Base-by-base conservation (phyloP, 2,113 vertebrate genomes). In the Chascanopsetta lugubris region DNA sequence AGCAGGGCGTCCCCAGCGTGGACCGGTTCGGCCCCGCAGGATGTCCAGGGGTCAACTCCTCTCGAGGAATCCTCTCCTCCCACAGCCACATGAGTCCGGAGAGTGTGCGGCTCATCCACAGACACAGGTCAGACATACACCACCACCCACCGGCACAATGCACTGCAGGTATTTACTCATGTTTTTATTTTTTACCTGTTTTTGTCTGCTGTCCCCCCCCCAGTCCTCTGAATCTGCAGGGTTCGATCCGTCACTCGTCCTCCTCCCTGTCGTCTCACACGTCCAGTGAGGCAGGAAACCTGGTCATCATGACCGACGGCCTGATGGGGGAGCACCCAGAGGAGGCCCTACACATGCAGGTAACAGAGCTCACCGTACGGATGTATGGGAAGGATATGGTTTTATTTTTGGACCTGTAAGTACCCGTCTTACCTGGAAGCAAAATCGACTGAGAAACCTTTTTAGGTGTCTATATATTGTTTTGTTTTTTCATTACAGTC, bases 241-340 rank as follows among this genome's bases (percentile, higher is more conserved):
- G 95, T 40, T 94, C 95, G 0, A 95, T 95, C 56, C 93, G 96
- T 64, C 96, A 96, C 83, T 98, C 96, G 0, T 98, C 96, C 1
- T 97, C 96, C 77, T 98, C 96, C 36, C 93, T 98, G 84, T 98
- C 96, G 0, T 98, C 96, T 26, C 96, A 97, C 76, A 93, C 95
- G 2, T 98, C 96, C 53, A 97, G 96, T 2, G 96, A 98, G 90
- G 93, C 94, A 0, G 96, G 96, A 55, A 98, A 96, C 84, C 84
- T 95, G 21, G 92, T 94, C 85, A 94, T 96, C 75, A 91, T 97
- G 80, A 94, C 94, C 1, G 96, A 98, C 63, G 92, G 93, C 45
- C 84, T 96, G 64, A 84, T 94, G 86, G 94, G 95, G 57, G 96
- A 98, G 87, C 91, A 93, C 49, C 80, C 94, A 0, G 96, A 98